These are phyloP conservation scores for Trachemys scripta DNA, from an alignment of 2,113 vertebrate species.

Conservation along the genomic window DNA sequence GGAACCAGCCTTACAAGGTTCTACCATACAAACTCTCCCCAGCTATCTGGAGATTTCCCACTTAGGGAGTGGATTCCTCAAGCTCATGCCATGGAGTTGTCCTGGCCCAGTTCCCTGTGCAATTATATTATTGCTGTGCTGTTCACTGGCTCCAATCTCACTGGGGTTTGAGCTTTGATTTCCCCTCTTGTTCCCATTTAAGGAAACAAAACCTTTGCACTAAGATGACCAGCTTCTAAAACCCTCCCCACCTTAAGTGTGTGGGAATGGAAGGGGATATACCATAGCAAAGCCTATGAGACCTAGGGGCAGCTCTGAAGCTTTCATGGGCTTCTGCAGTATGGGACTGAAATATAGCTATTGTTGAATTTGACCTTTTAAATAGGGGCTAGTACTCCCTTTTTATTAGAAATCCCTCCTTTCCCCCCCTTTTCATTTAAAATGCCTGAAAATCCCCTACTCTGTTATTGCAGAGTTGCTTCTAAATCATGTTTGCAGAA, in stretches of 20 bases:
- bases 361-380: neutral
- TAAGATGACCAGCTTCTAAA: neutral
- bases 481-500: neutral
- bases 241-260: neutral
- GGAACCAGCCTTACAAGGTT: rapidly evolving
- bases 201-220: neutral
- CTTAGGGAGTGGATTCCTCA: neutral
- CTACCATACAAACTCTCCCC: neutral
- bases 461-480: neutral
- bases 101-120: neutral
- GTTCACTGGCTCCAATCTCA: rapidly evolving
- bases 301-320: neutral
- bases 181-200: neutral
- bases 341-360: neutral
- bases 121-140: neutral
- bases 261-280: neutral
- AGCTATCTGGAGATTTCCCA: neutral
- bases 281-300: neutral
- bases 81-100: neutral
- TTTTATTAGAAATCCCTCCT: neutral
- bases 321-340: neutral
- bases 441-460: neutral
- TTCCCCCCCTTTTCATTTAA: neutral
- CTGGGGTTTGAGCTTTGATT: neutral
- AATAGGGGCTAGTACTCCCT: neutral